Evolutionary conservation across 2,113 vertebrate genomes (phyloP), one percentile per base, ranked within the genome.

Genomic region (Anser brachyrhynchus): DNA sequence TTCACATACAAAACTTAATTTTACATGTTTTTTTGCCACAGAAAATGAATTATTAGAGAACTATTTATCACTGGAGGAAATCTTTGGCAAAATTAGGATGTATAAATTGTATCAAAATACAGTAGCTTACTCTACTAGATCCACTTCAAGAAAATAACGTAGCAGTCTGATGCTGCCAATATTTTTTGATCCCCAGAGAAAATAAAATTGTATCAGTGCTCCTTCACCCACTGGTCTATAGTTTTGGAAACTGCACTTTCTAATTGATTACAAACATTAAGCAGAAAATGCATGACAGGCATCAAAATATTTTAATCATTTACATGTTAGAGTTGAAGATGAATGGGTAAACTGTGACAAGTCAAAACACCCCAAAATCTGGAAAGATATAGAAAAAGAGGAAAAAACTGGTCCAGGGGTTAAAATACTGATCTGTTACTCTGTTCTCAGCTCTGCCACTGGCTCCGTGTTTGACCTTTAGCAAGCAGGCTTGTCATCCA

Each of bases 241-340:
- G 49, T 65, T 92, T 72, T 75, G 39, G 58, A 90, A 93, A 89
- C 5, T 23, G 41, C 41, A 25, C 20, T 89, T 90, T 76, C 44
- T 57, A 92, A 55, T 19, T 80, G 55, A 76, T 46, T 33, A 64
- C 67, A 90, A 93, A 76, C 66, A 76, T 55, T 55, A 73, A 80
- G 51, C 33, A 87, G 49, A 84, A 93, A 65, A 62, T 49, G 51
- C 4, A 29, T 37, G 33, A 31, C 37, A 87, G 37, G 4, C 81
- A 73, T 26, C 70, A 92, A 94, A 94, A 81, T 75, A 86, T 94
- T 93, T 93, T 44, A 86, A 75, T 58, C 77, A 55, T 83, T 37
- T 12, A 61, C 35, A 44, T 58, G 3, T 77, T 78, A 81, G 69
- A 78, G 35, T 55, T 69, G 55, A 26, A 70, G 66, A 57, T 37